Base-by-base conservation (phyloP, 1,140 invertebrate species). In the Achroia grisella region DNA sequence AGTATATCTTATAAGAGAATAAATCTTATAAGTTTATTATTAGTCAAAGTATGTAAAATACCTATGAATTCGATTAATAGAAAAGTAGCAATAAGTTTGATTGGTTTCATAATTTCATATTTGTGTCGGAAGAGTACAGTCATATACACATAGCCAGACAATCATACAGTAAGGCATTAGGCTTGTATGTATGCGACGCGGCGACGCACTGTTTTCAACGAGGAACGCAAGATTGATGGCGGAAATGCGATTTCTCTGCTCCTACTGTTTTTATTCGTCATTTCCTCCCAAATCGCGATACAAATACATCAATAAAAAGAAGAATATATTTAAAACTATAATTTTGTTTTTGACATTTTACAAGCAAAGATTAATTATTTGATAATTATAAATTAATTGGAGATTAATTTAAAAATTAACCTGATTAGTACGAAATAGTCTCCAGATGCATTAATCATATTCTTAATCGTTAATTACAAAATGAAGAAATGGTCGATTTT, bases 391-490 rank as follows among this genome's bases (percentile, higher is more conserved):
- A 37, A 46, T 48, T 60, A 37, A 37, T 49, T 40, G 34, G 51
- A 35, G 6, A 23, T 23, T 46, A 48, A 52, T 50, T 27, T 52
- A 46, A 52, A 52, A 42, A 48, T 50, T 48, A 47, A 57, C 62
- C 60, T 58, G 51, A 61, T 68, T 59, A 52, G 44, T 53, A 14
- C 30, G 33, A 46, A 61, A 49, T 49, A 48, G 45, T 48, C 13
- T 10, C 39, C 28, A 30, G 17, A 29, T 13, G 30, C 66, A 82
- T 82, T 42, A 76, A 79, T 82, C 75, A 79, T 66, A 47, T 63
- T 62, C n/a, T n/a, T 65, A 72, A 74, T 75, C 65, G 65, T 56
- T 71, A 71, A 75, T 48, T 73, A 71, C 66, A 69, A 69, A 76
- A 65, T 62, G 56, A 56, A 56, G 44, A 43, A 51, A 54, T 9